Percentiles rank a stretch among this genome's conserved stretches.
Evolutionary conservation across 2,888 invertebrate species (phyloP).

Genomic region (Ellobium chinense): DNA sequence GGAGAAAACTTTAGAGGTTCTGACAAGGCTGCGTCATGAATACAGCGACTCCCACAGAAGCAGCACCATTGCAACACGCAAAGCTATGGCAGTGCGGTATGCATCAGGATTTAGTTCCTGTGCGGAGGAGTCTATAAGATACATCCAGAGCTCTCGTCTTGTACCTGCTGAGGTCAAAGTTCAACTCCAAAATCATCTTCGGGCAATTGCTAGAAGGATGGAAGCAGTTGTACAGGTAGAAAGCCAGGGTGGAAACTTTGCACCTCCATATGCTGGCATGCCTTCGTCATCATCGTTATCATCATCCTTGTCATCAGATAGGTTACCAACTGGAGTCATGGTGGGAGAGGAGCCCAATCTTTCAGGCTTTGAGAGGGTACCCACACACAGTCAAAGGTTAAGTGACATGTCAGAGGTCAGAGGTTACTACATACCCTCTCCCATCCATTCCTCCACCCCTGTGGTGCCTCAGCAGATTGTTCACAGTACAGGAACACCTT

Average conservation of each 20-base stretch:
- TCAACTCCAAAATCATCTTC: conserved; percentile 41
- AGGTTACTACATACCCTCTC: conserved; percentile 15
- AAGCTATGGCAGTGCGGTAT: conserved; percentile 45
- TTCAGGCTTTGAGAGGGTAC: not conserved
- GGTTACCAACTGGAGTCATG: not conserved
- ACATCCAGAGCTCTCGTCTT: conserved; percentile 43
- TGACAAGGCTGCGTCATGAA: conserved; percentile 33
- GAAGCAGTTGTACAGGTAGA: conserved; percentile 24
- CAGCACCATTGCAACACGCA: conserved; percentile 19
- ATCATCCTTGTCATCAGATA: not conserved
- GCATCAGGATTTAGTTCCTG: conserved; percentile 45
- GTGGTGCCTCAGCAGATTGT: not conserved
- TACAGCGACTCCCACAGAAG: not conserved
- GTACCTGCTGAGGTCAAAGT: conserved; percentile 44
- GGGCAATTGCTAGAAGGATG: conserved; percentile 40
- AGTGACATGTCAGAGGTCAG: conserved; percentile 1
- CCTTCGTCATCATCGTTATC: not conserved
- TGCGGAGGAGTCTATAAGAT: conserved; percentile 43
- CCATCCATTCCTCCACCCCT: conserved; percentile 40
- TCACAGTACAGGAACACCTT: not conserved
- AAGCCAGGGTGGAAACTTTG: not conserved
- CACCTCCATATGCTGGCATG: not conserved
- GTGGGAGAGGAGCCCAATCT: not conserved
- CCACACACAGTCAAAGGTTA: not conserved
- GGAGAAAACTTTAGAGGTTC: conserved; percentile 45